phyloP scores from a whole-genome alignment of 2,888 invertebrate species.

The Notodonta dromedarius region DNA sequence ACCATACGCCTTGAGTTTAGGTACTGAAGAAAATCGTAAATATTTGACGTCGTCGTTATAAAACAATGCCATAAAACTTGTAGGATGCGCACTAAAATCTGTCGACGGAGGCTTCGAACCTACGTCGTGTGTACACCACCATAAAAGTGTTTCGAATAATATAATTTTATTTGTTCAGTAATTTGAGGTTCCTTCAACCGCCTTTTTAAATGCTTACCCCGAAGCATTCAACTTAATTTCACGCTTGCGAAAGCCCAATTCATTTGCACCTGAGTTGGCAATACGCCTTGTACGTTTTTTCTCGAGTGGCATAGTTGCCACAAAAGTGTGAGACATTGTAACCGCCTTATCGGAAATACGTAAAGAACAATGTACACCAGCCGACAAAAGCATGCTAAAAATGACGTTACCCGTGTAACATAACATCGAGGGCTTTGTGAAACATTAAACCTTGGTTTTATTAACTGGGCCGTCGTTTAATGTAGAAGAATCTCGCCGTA shows the following conservation, averaged over 20 bases:
- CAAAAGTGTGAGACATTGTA: constrained; percentile 23
- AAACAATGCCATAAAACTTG: constrained; percentile 59
- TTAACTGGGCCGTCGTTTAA: constrained; percentile 55
- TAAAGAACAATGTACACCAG: constrained; percentile 41
- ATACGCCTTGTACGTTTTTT: constrained; percentile 19
- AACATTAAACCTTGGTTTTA: constrained; percentile 64
- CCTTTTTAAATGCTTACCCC: constrained; percentile 33
- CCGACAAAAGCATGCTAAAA: constrained; percentile 50
- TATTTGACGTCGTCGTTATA: constrained; percentile 48
- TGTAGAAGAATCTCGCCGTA: constrained; percentile 62
- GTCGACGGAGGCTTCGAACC: constrained; percentile 37
- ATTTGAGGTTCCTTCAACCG: constrained; percentile 34
- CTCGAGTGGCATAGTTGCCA: constrained; percentile 19
- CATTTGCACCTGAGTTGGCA: constrained; percentile 19
- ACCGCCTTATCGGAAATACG: constrained; percentile 27
- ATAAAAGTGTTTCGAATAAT: constrained; percentile 45
- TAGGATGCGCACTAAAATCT: constrained; percentile 58
- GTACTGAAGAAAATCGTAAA: constrained; percentile 44
- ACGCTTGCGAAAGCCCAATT: constrained; percentile 30
- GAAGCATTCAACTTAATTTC: constrained; percentile 38
- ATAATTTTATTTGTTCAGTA: constrained; percentile 43
- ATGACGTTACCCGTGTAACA: constrained; percentile 47
- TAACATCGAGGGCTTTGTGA: constrained; percentile 45
- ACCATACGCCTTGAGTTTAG: constrained; percentile 28
- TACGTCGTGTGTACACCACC: constrained; percentile 22